These are phyloP conservation scores for Oryctolagus cuniculus DNA, from an alignment of 2,113 vertebrate genomes.

Conservation along the genomic window mOryCun1.1 NC_091451.1:23993501-23994000, in stretches of 20 bases:
- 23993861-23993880: conserved; percentile 3
- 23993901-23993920: background rate
- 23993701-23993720: no score
- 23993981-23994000: conserved; percentile 75
- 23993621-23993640: no score
- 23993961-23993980: conserved; percentile 62
- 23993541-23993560: no score
- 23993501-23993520: background rate
- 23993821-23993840: background rate
- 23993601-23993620: no score
- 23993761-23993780: background rate
- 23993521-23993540: no score
- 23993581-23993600: no score
- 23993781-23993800: background rate
- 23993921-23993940: conserved; percentile 18
- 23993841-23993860: background rate
- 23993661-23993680: no score
- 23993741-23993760: no score
- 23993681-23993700: no score
- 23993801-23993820: background rate
- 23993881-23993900: conserved; percentile 29
- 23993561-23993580: no score
- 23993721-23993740: no score
- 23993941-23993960: conserved; percentile 23
- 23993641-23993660: no score